Conservation (phyloP, 2,113 vertebrate genomes). For the Cathartes aura region DNA sequence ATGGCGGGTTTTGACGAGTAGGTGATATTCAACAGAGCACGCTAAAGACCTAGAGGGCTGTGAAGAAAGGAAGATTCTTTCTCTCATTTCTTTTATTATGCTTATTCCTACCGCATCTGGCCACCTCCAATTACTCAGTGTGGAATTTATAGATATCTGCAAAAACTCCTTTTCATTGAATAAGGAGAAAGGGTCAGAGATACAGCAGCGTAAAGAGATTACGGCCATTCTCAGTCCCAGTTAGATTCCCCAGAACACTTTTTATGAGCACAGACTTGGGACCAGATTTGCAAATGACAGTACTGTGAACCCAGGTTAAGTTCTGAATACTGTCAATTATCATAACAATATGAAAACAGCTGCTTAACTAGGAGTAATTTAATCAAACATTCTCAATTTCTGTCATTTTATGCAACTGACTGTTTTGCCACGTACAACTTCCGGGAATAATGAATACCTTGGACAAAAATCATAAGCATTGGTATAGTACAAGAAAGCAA, state of each 20-base stretch:
- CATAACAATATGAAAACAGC: constrained; percentile 26
- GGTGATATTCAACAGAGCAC: constrained; percentile 15
- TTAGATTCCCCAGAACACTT: constrained; percentile 12
- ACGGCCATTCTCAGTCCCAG: background rate
- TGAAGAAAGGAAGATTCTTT: background rate
- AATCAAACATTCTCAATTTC: constrained; percentile 6
- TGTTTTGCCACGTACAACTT: background rate
- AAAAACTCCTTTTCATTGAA: background rate
- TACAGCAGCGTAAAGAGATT: background rate
- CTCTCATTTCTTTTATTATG: constrained; percentile 16
- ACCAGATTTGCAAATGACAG: constrained; percentile 26
- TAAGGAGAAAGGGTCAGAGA: constrained; percentile 1
- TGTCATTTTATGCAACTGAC: background rate
- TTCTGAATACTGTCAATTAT: constrained; percentile 23
- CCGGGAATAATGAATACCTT: background rate
- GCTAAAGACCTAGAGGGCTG: background rate
- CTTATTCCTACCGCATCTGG: constrained; percentile 17
- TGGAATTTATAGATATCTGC: constrained; percentile 21
- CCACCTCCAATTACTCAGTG: background rate
- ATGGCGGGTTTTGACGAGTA: constrained; percentile 23
- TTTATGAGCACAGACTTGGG: background rate
- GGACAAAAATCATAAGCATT: background rate
- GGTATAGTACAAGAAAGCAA: background rate
- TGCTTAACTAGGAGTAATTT: background rate
- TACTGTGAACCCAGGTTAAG: background rate